These are phyloP conservation scores for Bombyx mandarina DNA, from an alignment of 1,140 invertebrate genomes.

Conservation along the genomic window DNA sequence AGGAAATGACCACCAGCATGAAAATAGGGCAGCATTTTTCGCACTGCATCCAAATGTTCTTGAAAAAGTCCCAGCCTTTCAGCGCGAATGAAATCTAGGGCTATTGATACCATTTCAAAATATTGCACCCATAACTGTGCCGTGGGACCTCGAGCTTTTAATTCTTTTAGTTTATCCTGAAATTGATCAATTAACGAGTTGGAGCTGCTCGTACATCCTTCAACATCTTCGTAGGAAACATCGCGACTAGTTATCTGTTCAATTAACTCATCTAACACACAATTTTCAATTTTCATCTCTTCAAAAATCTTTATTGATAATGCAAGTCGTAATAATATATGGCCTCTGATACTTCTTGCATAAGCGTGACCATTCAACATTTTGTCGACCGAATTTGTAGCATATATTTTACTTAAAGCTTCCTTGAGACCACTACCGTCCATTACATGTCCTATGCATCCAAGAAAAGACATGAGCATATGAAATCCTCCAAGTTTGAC, in stretches of 20 bases:
- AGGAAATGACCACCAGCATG: constrained; percentile 36
- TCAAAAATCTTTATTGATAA: constrained; percentile 27
- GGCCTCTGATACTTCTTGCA: constrained; percentile 43
- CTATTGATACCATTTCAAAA: constrained; percentile 40
- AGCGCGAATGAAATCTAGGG: constrained; percentile 47
- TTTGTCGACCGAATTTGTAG: constrained; percentile 42
- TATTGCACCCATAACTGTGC: constrained; percentile 59
- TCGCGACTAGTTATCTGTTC: constrained; percentile 28
- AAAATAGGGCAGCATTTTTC: constrained; percentile 57
- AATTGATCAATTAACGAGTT: constrained; percentile 25
- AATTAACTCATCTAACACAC: constrained; percentile 30
- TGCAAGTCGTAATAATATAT: constrained; percentile 31
- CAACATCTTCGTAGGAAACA: constrained; percentile 33
- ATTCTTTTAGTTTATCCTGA: constrained; percentile 10
- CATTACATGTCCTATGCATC: constrained; percentile 51
- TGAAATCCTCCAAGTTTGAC: constrained; percentile 49
- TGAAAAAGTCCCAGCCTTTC: constrained; percentile 37
- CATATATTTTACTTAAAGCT: constrained; percentile 34
- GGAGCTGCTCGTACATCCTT: constrained; percentile 30
- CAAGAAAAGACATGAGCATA: constrained; percentile 53
- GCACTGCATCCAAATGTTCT: background rate
- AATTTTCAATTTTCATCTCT: constrained; percentile 24
- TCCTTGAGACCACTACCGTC: constrained; percentile 49
- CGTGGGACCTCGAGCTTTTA: constrained; percentile 39
- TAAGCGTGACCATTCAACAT: constrained; percentile 41